Evolutionary conservation across 1,140 invertebrate genomes (phyloP).

Genomic region (Ostrea denselamellosa): DNA sequence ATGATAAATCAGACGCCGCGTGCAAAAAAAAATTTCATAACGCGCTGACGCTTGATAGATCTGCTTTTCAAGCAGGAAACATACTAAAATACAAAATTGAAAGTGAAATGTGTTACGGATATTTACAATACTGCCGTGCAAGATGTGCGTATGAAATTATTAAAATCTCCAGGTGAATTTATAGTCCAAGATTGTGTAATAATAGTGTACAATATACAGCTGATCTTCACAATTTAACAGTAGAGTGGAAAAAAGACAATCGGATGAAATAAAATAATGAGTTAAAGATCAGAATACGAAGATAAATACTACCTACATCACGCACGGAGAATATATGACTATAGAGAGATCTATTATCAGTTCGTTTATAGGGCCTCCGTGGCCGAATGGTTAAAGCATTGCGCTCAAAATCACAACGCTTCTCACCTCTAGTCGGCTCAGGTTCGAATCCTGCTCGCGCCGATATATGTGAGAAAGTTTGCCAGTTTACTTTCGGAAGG

Average conservation of each 20-base stretch:
- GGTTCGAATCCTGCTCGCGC: too few species aligned
- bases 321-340: background rate
- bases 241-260: background rate
- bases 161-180: background rate
- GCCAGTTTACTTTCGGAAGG: too few species aligned
- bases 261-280: background rate
- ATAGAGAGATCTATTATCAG: background rate
- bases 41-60: background rate
- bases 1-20: too few species aligned
- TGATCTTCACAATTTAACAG: background rate
- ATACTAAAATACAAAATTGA: background rate
- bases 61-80: background rate
- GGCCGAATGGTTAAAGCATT: too few species aligned
- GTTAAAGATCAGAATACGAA: background rate
- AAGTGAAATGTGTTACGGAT: background rate
- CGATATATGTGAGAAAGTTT: too few species aligned
- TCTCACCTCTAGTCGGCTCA: too few species aligned
- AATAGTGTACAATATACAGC: background rate
- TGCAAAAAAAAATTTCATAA: too few species aligned
- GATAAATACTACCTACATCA: background rate
- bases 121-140: background rate
- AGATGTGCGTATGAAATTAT: background rate
- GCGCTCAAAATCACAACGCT: too few species aligned
- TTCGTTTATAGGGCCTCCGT: too few species aligned
- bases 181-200: background rate